Conservation (phyloP, 2,113 vertebrate genomes). For the Pteropus alecto region DNA sequence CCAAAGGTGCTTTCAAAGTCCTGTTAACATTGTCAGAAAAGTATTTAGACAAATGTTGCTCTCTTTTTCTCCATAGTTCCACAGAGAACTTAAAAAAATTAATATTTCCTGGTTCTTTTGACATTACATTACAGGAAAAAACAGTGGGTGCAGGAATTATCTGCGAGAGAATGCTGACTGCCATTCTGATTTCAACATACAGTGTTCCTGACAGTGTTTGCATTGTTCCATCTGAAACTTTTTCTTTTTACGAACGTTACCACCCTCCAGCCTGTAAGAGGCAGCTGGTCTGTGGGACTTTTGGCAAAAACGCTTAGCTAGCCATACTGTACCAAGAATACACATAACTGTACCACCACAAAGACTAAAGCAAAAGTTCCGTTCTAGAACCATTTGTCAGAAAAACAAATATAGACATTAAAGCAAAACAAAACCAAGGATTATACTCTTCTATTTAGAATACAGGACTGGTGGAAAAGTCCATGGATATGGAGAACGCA, state of each 20-base stretch:
- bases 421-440: not conserved
- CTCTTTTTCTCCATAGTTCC: not conserved
- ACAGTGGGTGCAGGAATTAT: not conserved
- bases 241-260: not conserved
- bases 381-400: not conserved
- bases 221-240: not conserved
- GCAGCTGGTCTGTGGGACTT: conserved; percentile 24
- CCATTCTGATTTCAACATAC: not conserved
- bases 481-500: not conserved
- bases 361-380: not conserved
- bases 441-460: not conserved
- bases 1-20: not conserved
- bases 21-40: not conserved
- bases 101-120: not conserved
- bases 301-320: not conserved
- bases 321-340: not conserved
- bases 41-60: not conserved
- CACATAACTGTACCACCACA: not conserved
- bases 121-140: not conserved
- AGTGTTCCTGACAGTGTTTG: not conserved
- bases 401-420: not conserved
- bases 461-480: not conserved
- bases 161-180: not conserved
- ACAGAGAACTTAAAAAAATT: not conserved
- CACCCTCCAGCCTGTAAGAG: not conserved